These are phyloP conservation scores for Scaptomyza caliginosa DNA, from an alignment of 2,888 invertebrate genomes.

Conservation along the genomic window DNA sequence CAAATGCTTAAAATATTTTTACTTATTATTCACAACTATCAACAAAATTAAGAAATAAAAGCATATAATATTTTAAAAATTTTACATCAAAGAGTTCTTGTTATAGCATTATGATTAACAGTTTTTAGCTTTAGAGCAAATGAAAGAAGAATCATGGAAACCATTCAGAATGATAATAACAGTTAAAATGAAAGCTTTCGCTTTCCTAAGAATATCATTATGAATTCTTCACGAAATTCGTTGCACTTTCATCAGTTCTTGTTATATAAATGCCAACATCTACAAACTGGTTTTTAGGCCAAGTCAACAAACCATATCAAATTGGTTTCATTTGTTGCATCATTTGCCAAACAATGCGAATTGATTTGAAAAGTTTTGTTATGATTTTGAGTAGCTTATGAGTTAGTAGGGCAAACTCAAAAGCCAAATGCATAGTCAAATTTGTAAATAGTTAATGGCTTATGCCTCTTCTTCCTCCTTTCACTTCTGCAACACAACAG, in stretches of 20 bases:
- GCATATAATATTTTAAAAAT: background rate
- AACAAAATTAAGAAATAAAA: background rate
- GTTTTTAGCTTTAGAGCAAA: background rate
- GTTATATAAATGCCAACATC: background rate
- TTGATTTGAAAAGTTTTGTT: constrained; percentile 23
- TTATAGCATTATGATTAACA: background rate
- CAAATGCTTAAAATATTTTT: background rate
- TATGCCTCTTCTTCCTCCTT: constrained; percentile 59
- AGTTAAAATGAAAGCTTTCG: background rate
- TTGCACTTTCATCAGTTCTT: constrained; percentile 1
- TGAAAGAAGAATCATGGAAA: background rate
- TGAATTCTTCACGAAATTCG: background rate
- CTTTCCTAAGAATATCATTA: background rate
- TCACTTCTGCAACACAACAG: constrained; percentile 49
- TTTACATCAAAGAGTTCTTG: background rate
- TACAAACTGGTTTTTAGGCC: constrained; percentile 3
- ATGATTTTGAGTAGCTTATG: constrained; percentile 16
- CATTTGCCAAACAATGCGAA: constrained; percentile 11
- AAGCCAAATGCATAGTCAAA: constrained; percentile 25
- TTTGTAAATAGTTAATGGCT: constrained; percentile 2
- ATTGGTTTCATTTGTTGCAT: constrained; percentile 16
- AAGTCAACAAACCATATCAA: constrained; percentile 20
- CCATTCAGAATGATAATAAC: background rate
- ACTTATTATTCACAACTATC: background rate
- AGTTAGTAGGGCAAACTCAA: constrained; percentile 14